Evolutionary conservation across 2,888 invertebrate species (phyloP).

Genomic region (Hoplodrina blanda): DNA sequence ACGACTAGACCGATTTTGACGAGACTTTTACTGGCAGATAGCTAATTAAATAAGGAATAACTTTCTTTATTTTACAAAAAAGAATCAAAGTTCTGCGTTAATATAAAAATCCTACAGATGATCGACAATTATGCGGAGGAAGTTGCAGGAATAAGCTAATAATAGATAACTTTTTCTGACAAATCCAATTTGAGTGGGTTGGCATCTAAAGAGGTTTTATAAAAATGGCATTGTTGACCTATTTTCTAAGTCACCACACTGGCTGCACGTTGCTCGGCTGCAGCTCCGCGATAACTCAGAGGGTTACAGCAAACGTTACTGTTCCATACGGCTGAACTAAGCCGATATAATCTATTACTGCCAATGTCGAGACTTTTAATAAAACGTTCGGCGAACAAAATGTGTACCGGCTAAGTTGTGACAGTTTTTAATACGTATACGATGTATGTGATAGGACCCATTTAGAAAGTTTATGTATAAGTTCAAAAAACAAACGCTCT

Average conservation of each 20-base stretch:
- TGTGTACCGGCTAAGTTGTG: background rate
- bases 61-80: too few species aligned
- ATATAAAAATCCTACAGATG: too few species aligned
- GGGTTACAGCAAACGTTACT: background rate
- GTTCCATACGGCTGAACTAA: background rate
- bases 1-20: too few species aligned
- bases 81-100: too few species aligned
- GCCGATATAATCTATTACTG: conserved; percentile 26
- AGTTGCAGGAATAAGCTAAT: too few species aligned
- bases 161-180: too few species aligned
- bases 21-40: too few species aligned
- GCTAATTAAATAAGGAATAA: too few species aligned
- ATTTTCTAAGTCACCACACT: conserved; percentile 14
- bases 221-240: conserved; percentile 25
- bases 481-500: too few species aligned
- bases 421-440: conserved; percentile 24
- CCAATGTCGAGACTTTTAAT: conserved; percentile 35
- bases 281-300: background rate
- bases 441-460: background rate
- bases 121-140: too few species aligned
- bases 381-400: conserved; percentile 15
- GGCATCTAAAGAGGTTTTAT: background rate
- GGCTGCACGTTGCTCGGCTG: conserved; percentile 6
- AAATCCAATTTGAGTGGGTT: background rate
- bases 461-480: conserved; percentile 12